A percentile compares a stretch with the other conserved stretches of the same genome.
Conservation (phyloP, 64 coral and sea anemone species). For the Stylophora pistillata region DNA sequence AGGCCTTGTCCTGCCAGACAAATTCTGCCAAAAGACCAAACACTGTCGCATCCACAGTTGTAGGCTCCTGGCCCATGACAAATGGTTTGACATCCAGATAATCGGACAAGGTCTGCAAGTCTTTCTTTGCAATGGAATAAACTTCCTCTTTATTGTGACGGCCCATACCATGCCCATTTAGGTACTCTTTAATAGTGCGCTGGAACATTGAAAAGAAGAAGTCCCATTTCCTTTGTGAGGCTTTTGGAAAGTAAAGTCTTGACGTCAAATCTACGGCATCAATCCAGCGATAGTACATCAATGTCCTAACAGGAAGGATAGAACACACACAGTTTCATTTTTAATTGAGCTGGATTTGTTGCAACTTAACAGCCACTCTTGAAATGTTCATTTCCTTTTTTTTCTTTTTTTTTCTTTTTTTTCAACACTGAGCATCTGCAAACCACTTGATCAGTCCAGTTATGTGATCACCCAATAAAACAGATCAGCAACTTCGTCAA, state of each 20-base stretch:
- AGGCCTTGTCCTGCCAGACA: slow-evolving; percentile 72
- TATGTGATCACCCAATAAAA: too few species aligned
- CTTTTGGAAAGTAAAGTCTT: slow-evolving; percentile 23
- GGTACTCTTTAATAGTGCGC: neutral
- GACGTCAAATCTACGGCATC: slow-evolving; percentile 21
- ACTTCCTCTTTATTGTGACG: slow-evolving; percentile 67
- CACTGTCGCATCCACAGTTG: slow-evolving; percentile 60
- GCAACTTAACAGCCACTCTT: too few species aligned
- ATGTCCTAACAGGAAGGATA: slow-evolving; percentile 42
- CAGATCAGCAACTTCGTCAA: too few species aligned
- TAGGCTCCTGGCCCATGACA: slow-evolving; percentile 68
- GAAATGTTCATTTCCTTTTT: too few species aligned
- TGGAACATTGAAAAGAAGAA: slow-evolving; percentile 15
- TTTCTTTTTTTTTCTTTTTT: too few species aligned
- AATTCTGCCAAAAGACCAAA: slow-evolving; percentile 73
- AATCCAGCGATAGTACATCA: slow-evolving; percentile 78
- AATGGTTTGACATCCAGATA: slow-evolving; percentile 54
- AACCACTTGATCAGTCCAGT: too few species aligned
- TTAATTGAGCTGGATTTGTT: neutral
- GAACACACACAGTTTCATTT: neutral
- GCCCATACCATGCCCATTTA: slow-evolving; percentile 75
- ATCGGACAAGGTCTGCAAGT: slow-evolving; percentile 61
- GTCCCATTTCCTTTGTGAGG: slow-evolving; percentile 24
- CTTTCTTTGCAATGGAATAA: slow-evolving; percentile 49
- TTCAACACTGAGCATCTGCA: too few species aligned